Evolutionary conservation across 2,888 invertebrate genomes (phyloP).

Genomic region (Bombylius discolor): DNA sequence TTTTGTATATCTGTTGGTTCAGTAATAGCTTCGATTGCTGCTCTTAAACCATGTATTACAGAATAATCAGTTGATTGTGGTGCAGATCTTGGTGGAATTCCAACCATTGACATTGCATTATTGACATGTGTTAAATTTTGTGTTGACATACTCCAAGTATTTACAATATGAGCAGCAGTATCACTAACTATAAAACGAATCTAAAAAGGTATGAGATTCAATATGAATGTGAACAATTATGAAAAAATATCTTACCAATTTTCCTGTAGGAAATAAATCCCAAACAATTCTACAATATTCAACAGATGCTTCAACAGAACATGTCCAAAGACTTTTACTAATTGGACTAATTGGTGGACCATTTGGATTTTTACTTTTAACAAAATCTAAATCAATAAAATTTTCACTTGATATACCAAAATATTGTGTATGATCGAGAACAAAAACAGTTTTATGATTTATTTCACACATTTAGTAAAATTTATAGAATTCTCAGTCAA

Average conservation of each 20-base stretch:
- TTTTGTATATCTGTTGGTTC: constrained; percentile 69
- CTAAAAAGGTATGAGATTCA: constrained; percentile 36
- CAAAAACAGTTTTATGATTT: constrained; percentile 91
- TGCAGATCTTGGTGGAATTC: constrained; percentile 53
- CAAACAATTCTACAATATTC: constrained; percentile 95
- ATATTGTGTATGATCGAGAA: constrained; percentile 85
- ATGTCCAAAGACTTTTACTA: constrained; percentile 91
- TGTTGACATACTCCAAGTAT: constrained; percentile 69
- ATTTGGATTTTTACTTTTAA: constrained; percentile 47
- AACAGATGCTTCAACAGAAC: constrained; percentile 84
- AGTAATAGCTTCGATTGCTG: constrained; percentile 73
- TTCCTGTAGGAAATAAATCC: constrained; percentile 89
- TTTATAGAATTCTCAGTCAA: too few relatives aligned
- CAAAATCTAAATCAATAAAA: constrained; percentile 31
- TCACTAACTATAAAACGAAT: constrained; percentile 80
- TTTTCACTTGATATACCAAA: constrained; percentile 55
- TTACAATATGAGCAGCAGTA: constrained; percentile 68
- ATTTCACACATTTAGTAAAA: constrained; percentile 25
- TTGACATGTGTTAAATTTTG: constrained; percentile 81
- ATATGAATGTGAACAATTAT: not conserved
- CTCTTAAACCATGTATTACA: constrained; percentile 69
- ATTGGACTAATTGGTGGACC: constrained; percentile 69
- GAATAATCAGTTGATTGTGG: constrained; percentile 46
- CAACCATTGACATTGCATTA: constrained; percentile 70
- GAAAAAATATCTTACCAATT: constrained; percentile 47